Conservation (phyloP, 2,888 invertebrate genomes). For the Apeira syringaria region DNA sequence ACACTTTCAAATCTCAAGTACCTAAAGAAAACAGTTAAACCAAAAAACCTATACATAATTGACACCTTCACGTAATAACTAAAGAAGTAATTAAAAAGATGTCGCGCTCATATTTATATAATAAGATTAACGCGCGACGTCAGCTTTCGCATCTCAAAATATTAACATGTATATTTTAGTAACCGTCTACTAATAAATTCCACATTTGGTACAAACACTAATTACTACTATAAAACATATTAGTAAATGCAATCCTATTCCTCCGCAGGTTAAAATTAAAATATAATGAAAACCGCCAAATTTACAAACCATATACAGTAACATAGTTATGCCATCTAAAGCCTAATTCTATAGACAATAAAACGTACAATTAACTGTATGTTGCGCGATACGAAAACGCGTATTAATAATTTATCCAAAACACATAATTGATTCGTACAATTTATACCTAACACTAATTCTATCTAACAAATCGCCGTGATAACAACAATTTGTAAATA, state of each 20-base stretch:
- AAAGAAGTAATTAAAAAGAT: constrained; percentile 28
- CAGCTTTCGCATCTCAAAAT: constrained; percentile 13
- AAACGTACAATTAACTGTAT: constrained; percentile 32
- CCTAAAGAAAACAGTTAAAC: constrained; percentile 51
- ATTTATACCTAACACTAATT: constrained; percentile 15
- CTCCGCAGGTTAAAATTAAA: constrained; percentile 50
- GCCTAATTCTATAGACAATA: constrained; percentile 33
- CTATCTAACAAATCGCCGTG: constrained; percentile 2
- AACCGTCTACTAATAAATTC: constrained; percentile 48
- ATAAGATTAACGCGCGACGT: constrained; percentile 26
- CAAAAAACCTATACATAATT: constrained; percentile 56
- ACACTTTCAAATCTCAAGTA: constrained; percentile 50
- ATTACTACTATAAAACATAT: constrained; percentile 75
- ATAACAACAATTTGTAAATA: constrained; percentile 40
- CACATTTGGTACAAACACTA: constrained; percentile 79
- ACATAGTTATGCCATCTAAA: constrained; percentile 33
- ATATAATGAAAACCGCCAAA: constrained; percentile 56
- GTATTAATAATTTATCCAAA: constrained; percentile 44
- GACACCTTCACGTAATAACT: constrained; percentile 64
- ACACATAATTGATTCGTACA: constrained; percentile 36
- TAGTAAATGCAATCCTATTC: constrained; percentile 81
- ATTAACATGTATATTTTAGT: constrained; percentile 20
- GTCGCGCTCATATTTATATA: constrained; percentile 24
- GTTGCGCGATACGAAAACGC: constrained; percentile 34
- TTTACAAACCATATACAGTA: constrained; percentile 70